These are phyloP conservation scores for Zaprionus davidi DNA, from an alignment of 1,140 invertebrate genomes.

Conservation along the genomic window DNA sequence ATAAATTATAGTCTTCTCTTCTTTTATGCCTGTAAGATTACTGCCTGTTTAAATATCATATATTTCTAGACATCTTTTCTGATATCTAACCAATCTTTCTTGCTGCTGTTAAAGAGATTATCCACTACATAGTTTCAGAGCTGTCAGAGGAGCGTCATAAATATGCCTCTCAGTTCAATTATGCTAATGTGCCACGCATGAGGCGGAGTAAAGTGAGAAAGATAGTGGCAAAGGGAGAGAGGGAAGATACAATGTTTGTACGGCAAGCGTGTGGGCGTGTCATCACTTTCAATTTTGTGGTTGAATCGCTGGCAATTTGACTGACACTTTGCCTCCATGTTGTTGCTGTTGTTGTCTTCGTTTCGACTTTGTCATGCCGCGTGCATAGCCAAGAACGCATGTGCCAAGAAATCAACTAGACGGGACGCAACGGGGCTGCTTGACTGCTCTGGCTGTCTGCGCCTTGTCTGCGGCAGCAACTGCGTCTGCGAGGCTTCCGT, in stretches of 20 bases:
- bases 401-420: conserved; percentile 59
- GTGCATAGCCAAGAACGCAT: conserved; percentile 50
- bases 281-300: conserved; percentile 75
- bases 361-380: conserved; percentile 65
- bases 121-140: background rate
- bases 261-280: conserved; percentile 69
- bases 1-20: background rate
- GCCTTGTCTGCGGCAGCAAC: conserved; percentile 47
- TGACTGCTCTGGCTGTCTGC: conserved; percentile 51
- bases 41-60: background rate
- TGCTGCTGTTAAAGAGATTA: background rate
- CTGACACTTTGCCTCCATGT: conserved; percentile 51
- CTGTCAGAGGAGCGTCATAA: conserved; percentile 11
- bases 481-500: conserved; percentile 72
- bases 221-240: background rate
- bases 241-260: conserved; percentile 42
- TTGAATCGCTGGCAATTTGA: conserved; percentile 58
- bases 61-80: background rate
- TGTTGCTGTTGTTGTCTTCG: conserved; percentile 21
- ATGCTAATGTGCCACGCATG: conserved; percentile 15
- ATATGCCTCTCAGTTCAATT: conserved; percentile 27
- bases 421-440: conserved; percentile 3
- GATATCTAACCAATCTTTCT: background rate
- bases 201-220: background rate
- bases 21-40: no score